Evolutionary conservation across 2,113 vertebrate species (phyloP).

Genomic region (Istiophorus platypterus): DNA sequence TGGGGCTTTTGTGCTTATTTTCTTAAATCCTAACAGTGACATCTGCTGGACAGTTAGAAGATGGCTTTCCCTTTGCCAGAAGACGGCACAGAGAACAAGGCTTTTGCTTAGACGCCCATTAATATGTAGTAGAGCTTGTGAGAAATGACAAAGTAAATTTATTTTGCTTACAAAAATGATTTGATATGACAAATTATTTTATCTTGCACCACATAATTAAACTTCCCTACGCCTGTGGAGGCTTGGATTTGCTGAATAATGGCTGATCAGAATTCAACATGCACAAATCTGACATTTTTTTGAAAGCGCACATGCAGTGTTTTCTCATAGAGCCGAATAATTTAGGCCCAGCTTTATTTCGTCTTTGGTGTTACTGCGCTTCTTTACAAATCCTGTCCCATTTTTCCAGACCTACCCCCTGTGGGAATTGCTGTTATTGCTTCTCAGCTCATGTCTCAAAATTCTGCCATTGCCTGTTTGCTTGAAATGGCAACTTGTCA

Average conservation of each 20-base stretch:
- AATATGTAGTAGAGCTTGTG: neutral
- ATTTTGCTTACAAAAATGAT: neutral
- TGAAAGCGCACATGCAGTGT: neutral
- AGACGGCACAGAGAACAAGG: neutral
- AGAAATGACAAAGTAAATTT: neutral
- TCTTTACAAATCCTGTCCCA: neutral
- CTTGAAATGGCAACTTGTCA: constrained; percentile 16
- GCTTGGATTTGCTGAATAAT: neutral
- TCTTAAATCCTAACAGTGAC: constrained; percentile 70
- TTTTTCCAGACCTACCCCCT: constrained; percentile 7
- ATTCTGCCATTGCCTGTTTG: constrained; percentile 22
- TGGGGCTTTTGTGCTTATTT: constrained; percentile 1
- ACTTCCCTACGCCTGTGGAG: neutral
- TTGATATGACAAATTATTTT: neutral
- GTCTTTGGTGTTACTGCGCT: neutral
- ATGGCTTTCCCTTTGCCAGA: neutral
- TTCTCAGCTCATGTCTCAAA: constrained; percentile 11
- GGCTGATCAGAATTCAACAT: neutral
- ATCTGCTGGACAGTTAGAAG: constrained; percentile 66
- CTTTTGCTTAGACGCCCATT: neutral
- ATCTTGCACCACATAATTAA: neutral
- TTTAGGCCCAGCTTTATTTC: neutral
- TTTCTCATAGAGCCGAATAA: neutral
- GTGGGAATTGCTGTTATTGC: constrained; percentile 10
- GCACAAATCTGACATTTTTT: neutral